Evolutionary conservation across 2,888 invertebrate species (phyloP).

Genomic region (Pyrrhosoma nymphula): DNA sequence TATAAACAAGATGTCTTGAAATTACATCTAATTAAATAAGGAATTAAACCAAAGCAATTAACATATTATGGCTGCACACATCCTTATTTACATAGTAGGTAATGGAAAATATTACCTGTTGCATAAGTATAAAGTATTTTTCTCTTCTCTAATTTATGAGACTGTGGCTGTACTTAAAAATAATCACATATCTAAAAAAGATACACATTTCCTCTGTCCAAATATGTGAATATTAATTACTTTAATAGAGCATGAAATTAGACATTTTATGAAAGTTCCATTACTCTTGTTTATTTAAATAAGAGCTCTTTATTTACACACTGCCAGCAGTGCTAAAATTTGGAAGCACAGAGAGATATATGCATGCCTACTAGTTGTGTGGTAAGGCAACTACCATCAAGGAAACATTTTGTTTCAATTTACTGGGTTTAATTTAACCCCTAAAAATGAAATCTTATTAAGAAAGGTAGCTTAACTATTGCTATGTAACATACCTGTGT

Average conservation of each 20-base stretch:
- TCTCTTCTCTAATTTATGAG: neutral
- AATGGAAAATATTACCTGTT: neutral
- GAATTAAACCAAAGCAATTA: neutral
- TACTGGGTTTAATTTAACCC: neutral
- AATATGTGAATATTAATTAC: neutral
- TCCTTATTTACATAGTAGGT: neutral
- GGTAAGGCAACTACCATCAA: neutral
- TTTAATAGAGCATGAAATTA: neutral
- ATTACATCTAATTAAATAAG: neutral
- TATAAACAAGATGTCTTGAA: neutral
- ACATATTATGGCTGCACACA: neutral
- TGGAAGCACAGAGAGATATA: neutral
- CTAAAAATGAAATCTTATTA: neutral
- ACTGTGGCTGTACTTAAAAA: neutral
- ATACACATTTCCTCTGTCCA: neutral
- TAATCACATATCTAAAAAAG: neutral
- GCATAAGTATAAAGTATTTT: neutral
- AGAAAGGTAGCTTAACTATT: slow-evolving; percentile 5
- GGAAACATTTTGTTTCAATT: neutral
- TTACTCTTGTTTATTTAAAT: neutral
- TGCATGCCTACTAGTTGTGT: neutral
- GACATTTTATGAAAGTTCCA: neutral
- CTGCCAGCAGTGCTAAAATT: neutral
- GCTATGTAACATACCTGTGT: slow-evolving; percentile 25
- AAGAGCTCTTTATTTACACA: neutral